Percentiles rank a stretch among this genome's conserved stretches.
Evolutionary conservation across 2,888 invertebrate species (phyloP).

Genomic region (Cistogaster globosa): DNA sequence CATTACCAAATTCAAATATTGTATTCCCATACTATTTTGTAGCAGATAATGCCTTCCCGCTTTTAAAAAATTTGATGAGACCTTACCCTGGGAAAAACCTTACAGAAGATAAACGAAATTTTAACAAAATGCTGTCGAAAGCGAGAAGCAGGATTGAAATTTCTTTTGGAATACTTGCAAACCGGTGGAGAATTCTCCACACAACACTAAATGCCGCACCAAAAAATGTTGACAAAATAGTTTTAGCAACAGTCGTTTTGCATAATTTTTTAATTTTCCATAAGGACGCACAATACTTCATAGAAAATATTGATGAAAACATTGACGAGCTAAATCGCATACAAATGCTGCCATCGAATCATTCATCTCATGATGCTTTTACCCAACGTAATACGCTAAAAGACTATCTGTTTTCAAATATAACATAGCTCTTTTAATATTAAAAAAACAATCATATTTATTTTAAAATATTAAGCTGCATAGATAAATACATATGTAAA

Average conservation of each 20-base stretch:
- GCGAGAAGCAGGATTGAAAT: too few relatives aligned
- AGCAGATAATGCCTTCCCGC: constrained; percentile 54
- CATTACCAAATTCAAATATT: constrained; percentile 36
- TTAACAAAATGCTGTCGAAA: too few relatives aligned
- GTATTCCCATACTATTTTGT: constrained; percentile 53
- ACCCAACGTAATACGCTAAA: background rate
- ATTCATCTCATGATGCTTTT: constrained; percentile 16
- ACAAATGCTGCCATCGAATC: too few relatives aligned
- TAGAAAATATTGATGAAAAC: background rate
- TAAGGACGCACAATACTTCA: constrained; percentile 13
- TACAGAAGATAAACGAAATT: constrained; percentile 13
- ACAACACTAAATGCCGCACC: constrained; percentile 22
- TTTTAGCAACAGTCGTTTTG: constrained; percentile 31
- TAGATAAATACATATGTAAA: too few relatives aligned
- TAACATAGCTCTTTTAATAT: background rate
- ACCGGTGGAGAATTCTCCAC: background rate
- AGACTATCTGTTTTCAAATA: constrained; percentile 33
- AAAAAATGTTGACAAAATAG: too few relatives aligned
- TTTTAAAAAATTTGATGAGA: constrained; percentile 44
- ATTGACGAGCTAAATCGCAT: background rate
- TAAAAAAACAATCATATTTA: background rate
- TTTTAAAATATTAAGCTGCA: background rate
- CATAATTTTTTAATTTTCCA: constrained; percentile 56
- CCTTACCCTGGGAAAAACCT: constrained; percentile 39
- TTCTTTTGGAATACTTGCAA: constrained; percentile 18